Percentiles rank a stretch among this genome's conserved stretches.
phyloP scores from a whole-genome alignment of 2,113 vertebrate species.

The Cairina moschata region DNA sequence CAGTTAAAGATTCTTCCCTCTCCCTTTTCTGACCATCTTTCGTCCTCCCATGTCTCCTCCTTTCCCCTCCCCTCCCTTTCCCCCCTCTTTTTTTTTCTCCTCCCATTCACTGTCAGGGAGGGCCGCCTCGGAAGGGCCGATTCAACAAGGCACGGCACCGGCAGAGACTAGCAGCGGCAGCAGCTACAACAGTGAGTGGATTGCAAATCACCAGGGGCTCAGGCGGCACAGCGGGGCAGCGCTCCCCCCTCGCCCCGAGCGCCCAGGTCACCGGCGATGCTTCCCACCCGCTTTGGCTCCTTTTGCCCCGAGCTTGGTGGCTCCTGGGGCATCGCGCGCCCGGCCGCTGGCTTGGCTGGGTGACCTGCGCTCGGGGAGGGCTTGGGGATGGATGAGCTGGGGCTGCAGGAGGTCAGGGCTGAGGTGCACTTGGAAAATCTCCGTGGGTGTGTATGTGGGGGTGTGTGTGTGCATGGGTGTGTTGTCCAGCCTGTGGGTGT shows the following conservation, averaged over 20 bases:
- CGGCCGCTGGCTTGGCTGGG: neutral
- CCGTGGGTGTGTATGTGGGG: neutral
- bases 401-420: constrained; percentile 52
- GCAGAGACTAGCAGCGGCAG: constrained; percentile 74
- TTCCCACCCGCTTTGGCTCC: neutral
- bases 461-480: neutral
- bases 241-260: neutral
- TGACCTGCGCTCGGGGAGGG: constrained; percentile 5
- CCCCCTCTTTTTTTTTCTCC: constrained; percentile 71
- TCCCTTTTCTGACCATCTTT: constrained; percentile 74
- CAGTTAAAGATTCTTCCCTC: constrained; percentile 73
- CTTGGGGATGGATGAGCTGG: constrained; percentile 10
- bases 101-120: constrained; percentile 74
- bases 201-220: constrained; percentile 67
- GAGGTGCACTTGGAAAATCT: constrained; percentile 34
- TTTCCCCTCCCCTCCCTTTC: constrained; percentile 65
- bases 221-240: constrained; percentile 50
- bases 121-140: constrained; percentile 73
- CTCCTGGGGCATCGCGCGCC: neutral
- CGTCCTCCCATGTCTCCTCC: constrained; percentile 72
- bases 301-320: accelerated
- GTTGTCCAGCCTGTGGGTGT: neutral
- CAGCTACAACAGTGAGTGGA: constrained; percentile 78
- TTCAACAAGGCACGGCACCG: constrained; percentile 69
- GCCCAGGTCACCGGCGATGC: neutral